Evolutionary conservation across 64 coral and sea anemone genomes (phyloP).

Genomic region (Montipora capricornis): DNA sequence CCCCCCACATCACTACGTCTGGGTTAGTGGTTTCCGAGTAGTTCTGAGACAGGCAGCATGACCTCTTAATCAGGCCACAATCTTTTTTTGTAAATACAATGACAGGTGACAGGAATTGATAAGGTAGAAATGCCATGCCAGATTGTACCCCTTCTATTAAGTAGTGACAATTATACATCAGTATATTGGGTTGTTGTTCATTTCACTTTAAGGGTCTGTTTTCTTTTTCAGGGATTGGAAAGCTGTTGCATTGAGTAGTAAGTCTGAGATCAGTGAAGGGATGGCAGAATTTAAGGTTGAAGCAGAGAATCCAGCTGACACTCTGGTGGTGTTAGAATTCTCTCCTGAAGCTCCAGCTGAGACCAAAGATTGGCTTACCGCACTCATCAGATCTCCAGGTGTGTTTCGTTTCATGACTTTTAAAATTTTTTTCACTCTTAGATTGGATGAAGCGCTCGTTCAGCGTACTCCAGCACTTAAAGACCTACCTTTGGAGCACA

Average conservation of each 20-base stretch:
- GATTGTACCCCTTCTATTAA: no score
- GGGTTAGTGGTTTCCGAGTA: no score
- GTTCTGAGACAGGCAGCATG: no score
- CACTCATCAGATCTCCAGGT: conserved; percentile 92
- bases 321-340: conserved; percentile 91
- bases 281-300: conserved; percentile 36
- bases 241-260: conserved; percentile 8
- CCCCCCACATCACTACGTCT: no score
- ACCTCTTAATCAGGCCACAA: no score
- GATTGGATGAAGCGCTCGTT: neutral
- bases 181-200: neutral
- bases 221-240: neutral
- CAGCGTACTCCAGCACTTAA: no score
- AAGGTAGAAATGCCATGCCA: no score
- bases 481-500: no score
- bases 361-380: conserved; percentile 86
- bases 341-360: conserved; percentile 80
- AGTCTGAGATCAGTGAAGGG: neutral
- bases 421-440: neutral
- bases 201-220: neutral
- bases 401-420: neutral
- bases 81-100: no score
- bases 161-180: neutral
- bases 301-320: conserved; percentile 29
- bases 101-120: no score